Conservation (phyloP, 2,113 vertebrate species). For the Rattus norvegicus region DNA sequence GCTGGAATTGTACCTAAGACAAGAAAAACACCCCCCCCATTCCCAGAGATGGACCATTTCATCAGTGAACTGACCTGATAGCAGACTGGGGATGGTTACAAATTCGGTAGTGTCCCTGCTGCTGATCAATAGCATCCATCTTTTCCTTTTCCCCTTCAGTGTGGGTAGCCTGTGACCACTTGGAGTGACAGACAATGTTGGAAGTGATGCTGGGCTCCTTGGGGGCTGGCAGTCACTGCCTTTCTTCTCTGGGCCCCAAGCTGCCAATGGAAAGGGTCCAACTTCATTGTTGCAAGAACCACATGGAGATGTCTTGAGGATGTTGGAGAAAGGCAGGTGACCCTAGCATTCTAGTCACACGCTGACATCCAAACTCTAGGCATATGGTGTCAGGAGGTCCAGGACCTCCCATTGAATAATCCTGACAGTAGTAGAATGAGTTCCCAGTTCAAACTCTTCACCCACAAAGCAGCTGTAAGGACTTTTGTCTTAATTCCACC, state of each 20-base stretch:
- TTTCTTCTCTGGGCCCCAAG: background rate
- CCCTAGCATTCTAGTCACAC: too few species aligned
- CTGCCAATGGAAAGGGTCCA: background rate
- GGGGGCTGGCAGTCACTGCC: background rate
- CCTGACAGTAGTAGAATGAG: background rate
- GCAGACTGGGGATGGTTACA: background rate
- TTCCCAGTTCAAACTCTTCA: background rate
- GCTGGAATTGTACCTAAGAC: background rate
- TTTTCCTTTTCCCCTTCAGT: background rate
- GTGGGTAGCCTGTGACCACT: background rate
- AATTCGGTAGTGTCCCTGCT: background rate
- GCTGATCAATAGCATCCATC: background rate
- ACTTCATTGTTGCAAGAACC: too few species aligned
- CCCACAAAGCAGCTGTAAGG: background rate
- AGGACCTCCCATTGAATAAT: background rate
- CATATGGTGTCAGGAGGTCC: too few species aligned
- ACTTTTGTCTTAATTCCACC: background rate
- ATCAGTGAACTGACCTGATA: background rate
- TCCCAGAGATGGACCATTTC: background rate
- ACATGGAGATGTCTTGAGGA: background rate
- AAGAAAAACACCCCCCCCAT: background rate
- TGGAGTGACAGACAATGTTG: background rate
- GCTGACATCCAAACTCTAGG: background rate
- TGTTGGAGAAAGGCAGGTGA: fast-evolving
- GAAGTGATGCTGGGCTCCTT: background rate